Evolutionary conservation across 2,797 vertebrate genomes (phyloP), one percentile per base, ranked within the genome.

Genomic region (Lophotriccus pileatus): DNA sequence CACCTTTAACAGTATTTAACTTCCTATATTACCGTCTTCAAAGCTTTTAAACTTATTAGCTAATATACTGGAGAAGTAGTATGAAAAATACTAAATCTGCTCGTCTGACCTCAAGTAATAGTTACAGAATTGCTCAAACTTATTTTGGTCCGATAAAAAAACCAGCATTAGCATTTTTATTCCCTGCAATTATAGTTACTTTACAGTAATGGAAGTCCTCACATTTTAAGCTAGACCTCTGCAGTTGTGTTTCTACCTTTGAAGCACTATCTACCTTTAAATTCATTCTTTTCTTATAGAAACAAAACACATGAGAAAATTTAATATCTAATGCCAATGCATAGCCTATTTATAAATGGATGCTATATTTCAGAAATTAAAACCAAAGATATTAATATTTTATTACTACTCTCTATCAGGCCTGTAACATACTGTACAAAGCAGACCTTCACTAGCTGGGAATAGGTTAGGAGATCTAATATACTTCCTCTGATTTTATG

Each of bases 381-480:
- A 85, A 85, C 8, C n/a, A 93, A 91, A 94, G 70, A 73, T 91
- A 82, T 91, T 87, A 93, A 60, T 93, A 88, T 73, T 88, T 93
- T 86, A 95, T 91, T 94, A 66, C 4, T 66, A 28, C 43, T 76
- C 47, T 91, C 12, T 6, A 58, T 91, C 83, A 78, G 46, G 34
- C 18, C 8, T 85, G 15, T 77, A 91, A 90, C 32, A 44, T 43
- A 60, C 46, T 59, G 43, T 56, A 68, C 34, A 76, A 43, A 75
- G n/a, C 34, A 84, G 63, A 74, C 36, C 47, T 89, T 82, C 60
- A 64, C n/a, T 52, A 62, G 24, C n/a, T 87, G 39, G 17, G 25
- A 12, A 78, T 44, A 27, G 47, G 17, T 70, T 66, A 58, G 55
- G 32, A 84, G 72, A 62, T 43, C 44, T 64, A 75, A 72, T 34